phyloP scores from a whole-genome alignment of 2,888 invertebrate species.

The Drosophila seclusa region DNA sequence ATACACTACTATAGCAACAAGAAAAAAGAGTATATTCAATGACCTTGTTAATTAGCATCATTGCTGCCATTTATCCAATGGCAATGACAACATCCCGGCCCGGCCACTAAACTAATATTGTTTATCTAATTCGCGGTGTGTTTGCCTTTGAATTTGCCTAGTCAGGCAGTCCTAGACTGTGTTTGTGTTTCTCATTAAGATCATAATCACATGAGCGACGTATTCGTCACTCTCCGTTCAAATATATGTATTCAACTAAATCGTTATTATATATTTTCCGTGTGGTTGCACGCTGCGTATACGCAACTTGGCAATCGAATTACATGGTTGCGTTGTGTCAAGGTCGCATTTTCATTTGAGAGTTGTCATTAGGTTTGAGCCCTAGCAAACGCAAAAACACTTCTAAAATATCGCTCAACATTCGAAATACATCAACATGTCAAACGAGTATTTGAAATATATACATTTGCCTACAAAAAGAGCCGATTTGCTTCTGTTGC shows the following conservation, averaged over 20 bases:
- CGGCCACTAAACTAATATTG: slow-evolving; percentile 25
- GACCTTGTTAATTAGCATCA: slow-evolving; percentile 56
- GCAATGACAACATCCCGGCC: slow-evolving; percentile 45
- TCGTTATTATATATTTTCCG: background rate
- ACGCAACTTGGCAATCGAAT: slow-evolving; percentile 49
- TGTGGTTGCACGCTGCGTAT: slow-evolving; percentile 55
- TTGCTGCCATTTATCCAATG: slow-evolving; percentile 34
- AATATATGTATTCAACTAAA: slow-evolving; percentile 6
- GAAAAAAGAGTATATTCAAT: slow-evolving; percentile 13
- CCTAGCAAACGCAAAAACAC: slow-evolving; percentile 11
- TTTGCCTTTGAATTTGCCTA: slow-evolving; percentile 24
- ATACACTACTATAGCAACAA: background rate
- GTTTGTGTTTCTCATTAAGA: slow-evolving; percentile 37
- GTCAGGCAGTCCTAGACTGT: background rate
- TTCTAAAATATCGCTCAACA: slow-evolving; percentile 10
- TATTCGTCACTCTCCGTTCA: background rate
- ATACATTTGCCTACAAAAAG: slow-evolving; percentile 11
- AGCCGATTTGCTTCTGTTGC: slow-evolving; percentile 12
- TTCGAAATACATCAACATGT: slow-evolving; percentile 36
- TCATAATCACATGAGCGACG: slow-evolving; percentile 40
- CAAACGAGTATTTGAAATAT: slow-evolving; percentile 42
- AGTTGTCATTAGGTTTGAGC: slow-evolving; percentile 19
- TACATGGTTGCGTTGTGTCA: slow-evolving; percentile 45
- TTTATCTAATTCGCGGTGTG: slow-evolving; percentile 49
- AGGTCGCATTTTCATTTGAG: slow-evolving; percentile 50